phyloP scores from a whole-genome alignment of 1,140 invertebrate genomes.

The Nasonia vitripennis region DNA sequence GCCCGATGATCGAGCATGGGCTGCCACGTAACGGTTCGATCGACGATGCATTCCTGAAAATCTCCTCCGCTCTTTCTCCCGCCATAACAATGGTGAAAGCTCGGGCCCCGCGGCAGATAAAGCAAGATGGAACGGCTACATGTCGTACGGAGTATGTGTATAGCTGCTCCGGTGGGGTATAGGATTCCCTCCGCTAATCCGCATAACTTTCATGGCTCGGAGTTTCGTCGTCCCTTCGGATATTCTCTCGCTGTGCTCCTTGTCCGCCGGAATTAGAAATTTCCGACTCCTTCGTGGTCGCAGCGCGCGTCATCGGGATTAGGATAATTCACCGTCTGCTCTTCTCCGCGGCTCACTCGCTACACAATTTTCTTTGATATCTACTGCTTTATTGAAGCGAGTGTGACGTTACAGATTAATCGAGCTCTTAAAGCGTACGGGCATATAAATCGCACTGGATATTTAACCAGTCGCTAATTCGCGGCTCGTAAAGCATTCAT shows the following conservation, averaged over 20 bases:
- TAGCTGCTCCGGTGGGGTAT: neutral
- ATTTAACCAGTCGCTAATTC: too few relatives aligned
- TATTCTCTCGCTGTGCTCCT: conserved; percentile 44
- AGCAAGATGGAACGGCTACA: neutral
- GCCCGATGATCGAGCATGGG: neutral
- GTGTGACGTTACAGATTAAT: too few relatives aligned
- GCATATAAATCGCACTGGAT: too few relatives aligned
- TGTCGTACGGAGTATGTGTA: too few relatives aligned
- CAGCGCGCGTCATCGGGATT: conserved; percentile 63
- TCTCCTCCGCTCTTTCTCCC: neutral
- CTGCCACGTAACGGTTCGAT: neutral
- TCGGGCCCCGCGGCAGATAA: neutral
- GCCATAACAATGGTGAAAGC: conserved; percentile 3
- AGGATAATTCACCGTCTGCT: conserved; percentile 57
- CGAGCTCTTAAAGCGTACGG: too few relatives aligned
- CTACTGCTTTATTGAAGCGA: too few relatives aligned
- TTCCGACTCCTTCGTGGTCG: conserved; percentile 59
- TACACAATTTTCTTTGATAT: conserved; percentile 14
- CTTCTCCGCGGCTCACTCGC: too few relatives aligned
- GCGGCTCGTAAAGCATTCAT: too few relatives aligned
- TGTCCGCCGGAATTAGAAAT: conserved; percentile 58
- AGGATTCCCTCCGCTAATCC: conserved; percentile 60
- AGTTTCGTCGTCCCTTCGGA: conserved; percentile 56
- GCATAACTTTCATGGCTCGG: conserved; percentile 57
- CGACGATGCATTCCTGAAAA: neutral